phyloP scores from a whole-genome alignment of 2,888 invertebrate species.

The Drosophila multiciliata region DNA sequence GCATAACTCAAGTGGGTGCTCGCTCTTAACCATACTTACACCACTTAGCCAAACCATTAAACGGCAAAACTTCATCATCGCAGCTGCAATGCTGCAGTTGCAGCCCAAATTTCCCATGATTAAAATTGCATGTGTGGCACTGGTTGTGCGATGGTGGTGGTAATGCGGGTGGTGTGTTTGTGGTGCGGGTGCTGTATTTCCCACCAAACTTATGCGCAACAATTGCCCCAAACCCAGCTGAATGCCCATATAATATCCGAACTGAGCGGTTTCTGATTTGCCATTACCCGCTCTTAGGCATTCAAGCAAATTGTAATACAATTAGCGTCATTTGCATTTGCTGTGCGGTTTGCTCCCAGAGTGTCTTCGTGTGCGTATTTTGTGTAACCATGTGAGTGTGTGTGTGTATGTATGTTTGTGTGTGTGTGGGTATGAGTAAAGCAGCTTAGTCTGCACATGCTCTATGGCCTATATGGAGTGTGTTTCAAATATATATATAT shows the following conservation, averaged over 20 bases:
- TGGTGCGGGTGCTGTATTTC: background rate
- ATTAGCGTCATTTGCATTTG: constrained; percentile 77
- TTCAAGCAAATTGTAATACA: constrained; percentile 79
- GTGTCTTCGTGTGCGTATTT: constrained; percentile 5
- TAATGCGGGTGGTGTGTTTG: background rate
- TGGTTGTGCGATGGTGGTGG: constrained; percentile 7
- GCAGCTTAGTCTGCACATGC: constrained; percentile 58
- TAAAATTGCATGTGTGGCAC: constrained; percentile 58
- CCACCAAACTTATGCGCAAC: constrained; percentile 43
- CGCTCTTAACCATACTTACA: constrained; percentile 17
- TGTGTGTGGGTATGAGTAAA: constrained; percentile 30
- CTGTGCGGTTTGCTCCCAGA: constrained; percentile 14
- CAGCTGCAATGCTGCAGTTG: constrained; percentile 24
- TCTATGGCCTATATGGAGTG: constrained; percentile 23
- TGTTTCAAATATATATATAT: background rate
- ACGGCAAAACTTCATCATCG: constrained; percentile 34
- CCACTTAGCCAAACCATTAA: constrained; percentile 22
- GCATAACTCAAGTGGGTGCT: constrained; percentile 48
- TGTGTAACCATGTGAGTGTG: background rate
- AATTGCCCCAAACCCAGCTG: constrained; percentile 36
- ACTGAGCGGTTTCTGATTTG: constrained; percentile 76
- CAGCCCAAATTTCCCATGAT: constrained; percentile 55
- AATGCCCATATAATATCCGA: constrained; percentile 52
- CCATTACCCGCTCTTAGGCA: constrained; percentile 70
- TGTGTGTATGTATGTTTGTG: constrained; percentile 3